Conservation (phyloP, 2,797 vertebrate species). For the Varecia variegata region DNA sequence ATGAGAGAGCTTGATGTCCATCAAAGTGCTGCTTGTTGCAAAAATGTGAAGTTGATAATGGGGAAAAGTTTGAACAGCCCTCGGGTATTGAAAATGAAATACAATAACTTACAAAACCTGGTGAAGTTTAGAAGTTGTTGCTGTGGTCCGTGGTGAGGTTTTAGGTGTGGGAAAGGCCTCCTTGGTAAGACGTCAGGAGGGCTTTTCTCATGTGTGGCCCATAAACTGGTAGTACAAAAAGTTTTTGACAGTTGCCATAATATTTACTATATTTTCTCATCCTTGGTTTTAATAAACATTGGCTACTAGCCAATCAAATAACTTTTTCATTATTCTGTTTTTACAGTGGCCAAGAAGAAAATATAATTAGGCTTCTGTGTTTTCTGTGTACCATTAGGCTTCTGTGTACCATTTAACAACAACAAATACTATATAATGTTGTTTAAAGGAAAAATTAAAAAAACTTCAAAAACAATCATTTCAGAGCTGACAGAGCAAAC, state of each 20-base stretch:
- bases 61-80: background rate
- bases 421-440: background rate
- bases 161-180: background rate
- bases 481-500: background rate
- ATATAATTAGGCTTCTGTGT: background rate
- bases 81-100: background rate
- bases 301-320: background rate
- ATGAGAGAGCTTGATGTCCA: background rate
- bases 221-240: background rate
- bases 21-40: background rate
- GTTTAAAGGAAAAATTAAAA: background rate
- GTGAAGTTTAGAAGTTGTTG: background rate
- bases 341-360: background rate
- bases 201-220: background rate
- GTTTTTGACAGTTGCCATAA: background rate
- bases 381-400: background rate
- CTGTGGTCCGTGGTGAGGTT: background rate
- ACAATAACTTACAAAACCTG: background rate
- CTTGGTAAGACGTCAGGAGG: background rate
- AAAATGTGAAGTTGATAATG: background rate
- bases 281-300: constrained; percentile 11
- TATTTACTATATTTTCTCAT: background rate
- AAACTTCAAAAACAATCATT: background rate
- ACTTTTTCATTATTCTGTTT: constrained; percentile 4
- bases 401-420: background rate